These are phyloP conservation scores for Urocynchramus pylzowi DNA, from an alignment of 2,113 vertebrate species.

Conservation along the genomic window DNA sequence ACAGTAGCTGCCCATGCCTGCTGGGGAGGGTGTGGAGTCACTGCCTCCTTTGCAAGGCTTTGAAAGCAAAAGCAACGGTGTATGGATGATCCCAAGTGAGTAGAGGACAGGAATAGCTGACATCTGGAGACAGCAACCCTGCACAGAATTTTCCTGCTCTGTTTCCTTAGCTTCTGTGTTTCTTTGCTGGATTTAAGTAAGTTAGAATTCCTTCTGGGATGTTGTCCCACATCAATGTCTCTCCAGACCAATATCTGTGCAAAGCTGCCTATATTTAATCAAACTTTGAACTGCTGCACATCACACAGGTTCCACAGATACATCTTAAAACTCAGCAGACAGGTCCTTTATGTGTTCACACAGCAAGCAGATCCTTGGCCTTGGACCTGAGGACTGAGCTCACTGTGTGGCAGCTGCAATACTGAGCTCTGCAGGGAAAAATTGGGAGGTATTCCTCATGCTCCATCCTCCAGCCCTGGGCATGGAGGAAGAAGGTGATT, in stretches of 20 bases:
- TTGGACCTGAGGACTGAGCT: background rate
- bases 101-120: background rate
- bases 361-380: background rate
- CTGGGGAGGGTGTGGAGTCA: background rate
- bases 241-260: background rate
- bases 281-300: background rate
- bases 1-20: background rate
- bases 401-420: fast-evolving
- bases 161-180: background rate
- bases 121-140: background rate
- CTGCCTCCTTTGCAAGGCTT: background rate
- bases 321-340: background rate
- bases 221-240: background rate
- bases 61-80: fast-evolving
- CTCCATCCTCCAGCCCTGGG: background rate
- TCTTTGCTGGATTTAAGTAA: background rate
- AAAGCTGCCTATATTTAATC: background rate
- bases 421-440: background rate
- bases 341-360: background rate
- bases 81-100: background rate
- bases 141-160: background rate
- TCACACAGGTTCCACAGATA: background rate
- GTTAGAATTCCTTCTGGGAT: background rate
- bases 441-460: background rate
- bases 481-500: background rate